phyloP scores from a whole-genome alignment of 2,113 vertebrate genomes.

The Cranoglanis bouderius region DNA sequence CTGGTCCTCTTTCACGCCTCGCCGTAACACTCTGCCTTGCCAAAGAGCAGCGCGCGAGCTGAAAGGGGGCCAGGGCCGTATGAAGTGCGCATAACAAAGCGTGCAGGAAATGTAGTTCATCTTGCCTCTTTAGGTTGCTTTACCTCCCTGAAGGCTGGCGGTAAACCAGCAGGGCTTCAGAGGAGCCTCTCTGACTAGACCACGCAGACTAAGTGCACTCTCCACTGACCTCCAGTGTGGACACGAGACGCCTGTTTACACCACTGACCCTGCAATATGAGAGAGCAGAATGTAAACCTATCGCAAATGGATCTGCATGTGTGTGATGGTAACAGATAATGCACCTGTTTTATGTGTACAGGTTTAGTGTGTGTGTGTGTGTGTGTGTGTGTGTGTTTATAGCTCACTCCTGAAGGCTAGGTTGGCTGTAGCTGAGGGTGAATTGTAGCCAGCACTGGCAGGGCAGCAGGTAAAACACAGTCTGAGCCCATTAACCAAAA shows the following conservation, averaged over 20 bases:
- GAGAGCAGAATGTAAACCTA: constrained; percentile 7
- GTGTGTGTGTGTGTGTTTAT: constrained; percentile 38
- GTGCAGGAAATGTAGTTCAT: constrained; percentile 54
- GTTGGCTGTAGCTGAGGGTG: neutral
- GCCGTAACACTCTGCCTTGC: constrained; percentile 43
- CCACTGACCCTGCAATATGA: neutral
- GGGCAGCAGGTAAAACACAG: neutral
- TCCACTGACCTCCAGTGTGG: constrained; percentile 14
- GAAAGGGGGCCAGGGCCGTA: constrained; percentile 47
- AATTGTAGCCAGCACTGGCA: neutral
- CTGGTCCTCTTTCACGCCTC: constrained; percentile 46
- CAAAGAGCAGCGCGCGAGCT: constrained; percentile 37
- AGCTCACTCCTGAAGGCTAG: neutral
- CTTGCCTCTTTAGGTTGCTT: constrained; percentile 40
- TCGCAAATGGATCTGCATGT: neutral
- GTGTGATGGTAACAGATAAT: constrained; percentile 36
- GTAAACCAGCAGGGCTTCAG: constrained; percentile 13
- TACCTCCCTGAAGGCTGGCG: constrained; percentile 15
- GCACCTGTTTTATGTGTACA: constrained; percentile 39
- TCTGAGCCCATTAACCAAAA: neutral
- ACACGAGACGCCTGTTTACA: neutral
- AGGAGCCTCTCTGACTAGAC: constrained; percentile 34
- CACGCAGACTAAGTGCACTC: constrained; percentile 31
- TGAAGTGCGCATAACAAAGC: constrained; percentile 57
- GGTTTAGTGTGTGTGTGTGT: constrained; percentile 47